Base-by-base conservation (phyloP, 2,797 vertebrate species). In the Acanthurus leucopareius region DNA sequence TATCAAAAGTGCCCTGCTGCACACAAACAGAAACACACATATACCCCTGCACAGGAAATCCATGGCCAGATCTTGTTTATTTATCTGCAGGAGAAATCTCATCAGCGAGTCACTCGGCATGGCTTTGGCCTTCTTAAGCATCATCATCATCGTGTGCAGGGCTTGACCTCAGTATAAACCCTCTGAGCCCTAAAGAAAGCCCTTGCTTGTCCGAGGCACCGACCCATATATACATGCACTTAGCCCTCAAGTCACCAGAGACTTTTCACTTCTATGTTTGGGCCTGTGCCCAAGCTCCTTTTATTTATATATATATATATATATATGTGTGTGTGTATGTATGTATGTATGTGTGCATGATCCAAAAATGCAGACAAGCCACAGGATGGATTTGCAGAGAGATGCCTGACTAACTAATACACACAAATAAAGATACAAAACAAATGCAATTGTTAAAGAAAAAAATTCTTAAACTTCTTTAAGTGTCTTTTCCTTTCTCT, bases 151-250 rank as follows among this genome's bases (percentile, higher is more conserved):
- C 40, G 22, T 84, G 72, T 82, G 75, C 60, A 87, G 76, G 52
- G 35, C 40, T 82, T 94, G 93, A 95, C 94, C 92, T 89, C 73
- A 4, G 44, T 69, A 44, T 92, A 91, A 94, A 95, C 91, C 82
- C 84, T 75, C 10, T 1, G 22, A 80, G 65, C 78, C 73, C 51
- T 25, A 42, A 91, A 95, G 90, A 95, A 94, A 93, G 89, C 72
- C 22, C 20, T 68, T 56, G 52, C 84, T 89, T 94, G 89, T 94
- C 85, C 83, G 19, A 47, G 58, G 66, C 72, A 84, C 64, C 57
- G 73, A 77, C 83, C 82, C 82, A 73, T 84, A 89, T 88, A 83
- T 84, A 84, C 81, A 87, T 73, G 73, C 88, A 90, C 90, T 93
- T 90, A 91, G 85, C 82, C 85, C 85, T 66, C 79, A 78, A 90